A percentile compares a stretch with the other conserved stretches of the same genome.
Conservation (phyloP, 1,140 invertebrate genomes). For the Drosophila bipectinata region DNA sequence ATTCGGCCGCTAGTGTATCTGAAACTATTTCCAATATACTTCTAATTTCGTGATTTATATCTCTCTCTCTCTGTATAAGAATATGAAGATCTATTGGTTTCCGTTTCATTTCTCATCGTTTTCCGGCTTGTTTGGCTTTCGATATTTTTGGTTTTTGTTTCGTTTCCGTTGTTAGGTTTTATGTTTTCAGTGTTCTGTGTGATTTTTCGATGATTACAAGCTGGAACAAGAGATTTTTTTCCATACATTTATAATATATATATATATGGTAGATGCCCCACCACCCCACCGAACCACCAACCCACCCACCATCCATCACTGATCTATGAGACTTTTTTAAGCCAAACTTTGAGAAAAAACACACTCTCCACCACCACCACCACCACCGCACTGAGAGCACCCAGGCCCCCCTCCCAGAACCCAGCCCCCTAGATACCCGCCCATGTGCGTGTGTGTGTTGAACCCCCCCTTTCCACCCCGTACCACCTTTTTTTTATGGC, state of each 20-base stretch:
- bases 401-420: background rate
- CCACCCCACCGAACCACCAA: too few species aligned
- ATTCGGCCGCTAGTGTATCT: slow-evolving; percentile 43
- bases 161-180: slow-evolving; percentile 21
- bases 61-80: slow-evolving; percentile 9
- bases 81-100: slow-evolving; percentile 10
- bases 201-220: slow-evolving; percentile 19
- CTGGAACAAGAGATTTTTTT: slow-evolving; percentile 23
- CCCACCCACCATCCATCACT: background rate
- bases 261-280: slow-evolving; percentile 35
- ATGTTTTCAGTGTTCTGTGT: slow-evolving; percentile 11
- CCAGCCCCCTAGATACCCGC: slow-evolving; percentile 19
- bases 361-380: background rate
- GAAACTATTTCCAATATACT: slow-evolving; percentile 1
- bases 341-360: background rate
- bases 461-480: background rate
- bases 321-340: slow-evolving; percentile 25
- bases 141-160: slow-evolving; percentile 2
- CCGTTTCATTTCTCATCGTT: slow-evolving; percentile 25
- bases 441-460: slow-evolving; percentile 38
- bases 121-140: slow-evolving; percentile 47
- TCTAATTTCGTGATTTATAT: background rate
- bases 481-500: background rate
- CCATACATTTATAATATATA: slow-evolving; percentile 2
- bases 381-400: slow-evolving; percentile 28